Percentiles rank a stretch among this genome's conserved stretches.
Conservation (phyloP, 2,888 invertebrate species). For the Xestia ashworthii region DNA sequence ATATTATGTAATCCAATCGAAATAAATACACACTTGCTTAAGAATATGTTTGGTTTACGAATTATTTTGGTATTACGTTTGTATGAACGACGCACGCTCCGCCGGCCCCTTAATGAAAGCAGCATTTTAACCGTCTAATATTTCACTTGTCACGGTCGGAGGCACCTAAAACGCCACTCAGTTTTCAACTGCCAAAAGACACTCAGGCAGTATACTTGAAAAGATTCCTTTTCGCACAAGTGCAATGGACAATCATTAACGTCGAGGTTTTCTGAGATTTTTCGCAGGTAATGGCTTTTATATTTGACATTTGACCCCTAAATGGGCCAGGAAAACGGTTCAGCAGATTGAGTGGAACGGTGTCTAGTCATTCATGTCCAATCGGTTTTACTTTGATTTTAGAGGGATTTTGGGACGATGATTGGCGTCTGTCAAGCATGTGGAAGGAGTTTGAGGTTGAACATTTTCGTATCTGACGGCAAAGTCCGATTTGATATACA, state of each 20-base stretch:
- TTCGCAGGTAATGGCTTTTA: slow-evolving; percentile 69
- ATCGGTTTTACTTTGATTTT: slow-evolving; percentile 43
- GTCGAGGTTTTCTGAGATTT: slow-evolving; percentile 55
- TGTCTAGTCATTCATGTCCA: slow-evolving; percentile 41
- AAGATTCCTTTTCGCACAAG: slow-evolving; percentile 72
- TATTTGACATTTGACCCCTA: slow-evolving; percentile 65
- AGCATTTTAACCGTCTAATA: slow-evolving; percentile 69
- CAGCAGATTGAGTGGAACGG: slow-evolving; percentile 48
- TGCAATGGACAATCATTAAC: slow-evolving; percentile 74
- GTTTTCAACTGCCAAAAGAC: slow-evolving; percentile 74
- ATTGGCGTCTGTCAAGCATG: slow-evolving; percentile 26
- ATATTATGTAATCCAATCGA: too few relatives aligned
- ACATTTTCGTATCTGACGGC: neutral
- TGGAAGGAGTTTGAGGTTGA: neutral
- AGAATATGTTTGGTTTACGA: too few relatives aligned
- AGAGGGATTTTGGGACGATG: slow-evolving; percentile 9
- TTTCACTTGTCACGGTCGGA: slow-evolving; percentile 69
- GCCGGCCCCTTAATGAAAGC: too few relatives aligned
- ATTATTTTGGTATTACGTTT: too few relatives aligned
- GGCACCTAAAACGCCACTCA: slow-evolving; percentile 71
- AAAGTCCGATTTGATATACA: slow-evolving; percentile 1
- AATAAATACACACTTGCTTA: too few relatives aligned
- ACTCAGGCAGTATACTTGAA: slow-evolving; percentile 73
- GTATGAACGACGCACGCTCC: too few relatives aligned
- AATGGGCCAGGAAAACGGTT: slow-evolving; percentile 56